These are phyloP conservation scores for Exaiptasia diaphana DNA, from an alignment of 64 coral and sea anemone species.

Conservation along the genomic window DNA sequence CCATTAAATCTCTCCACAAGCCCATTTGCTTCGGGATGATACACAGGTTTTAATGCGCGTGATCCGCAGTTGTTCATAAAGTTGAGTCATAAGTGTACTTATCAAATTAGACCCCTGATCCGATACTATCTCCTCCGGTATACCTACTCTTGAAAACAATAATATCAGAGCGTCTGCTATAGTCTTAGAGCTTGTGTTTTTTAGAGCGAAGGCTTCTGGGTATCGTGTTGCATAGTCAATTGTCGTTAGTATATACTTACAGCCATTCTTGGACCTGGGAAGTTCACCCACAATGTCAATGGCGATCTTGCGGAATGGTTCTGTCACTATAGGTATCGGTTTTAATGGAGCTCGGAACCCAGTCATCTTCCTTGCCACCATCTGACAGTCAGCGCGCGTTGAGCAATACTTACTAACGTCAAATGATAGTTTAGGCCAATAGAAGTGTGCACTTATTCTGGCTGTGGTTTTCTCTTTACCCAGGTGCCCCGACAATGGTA, in stretches of 20 bases:
- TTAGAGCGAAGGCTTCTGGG: background rate
- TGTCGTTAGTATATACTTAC: background rate
- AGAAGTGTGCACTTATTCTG: background rate
- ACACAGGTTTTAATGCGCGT: background rate
- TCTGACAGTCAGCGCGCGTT: slow-evolving; percentile 16
- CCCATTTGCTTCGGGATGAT: slow-evolving; percentile 22
- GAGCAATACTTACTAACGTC: slow-evolving; percentile 10
- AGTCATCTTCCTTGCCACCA: background rate
- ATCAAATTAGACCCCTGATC: slow-evolving; percentile 25
- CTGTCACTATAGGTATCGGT: background rate
- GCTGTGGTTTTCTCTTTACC: background rate
- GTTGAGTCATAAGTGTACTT: background rate
- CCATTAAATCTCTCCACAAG: slow-evolving; percentile 36
- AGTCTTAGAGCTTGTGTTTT: background rate
- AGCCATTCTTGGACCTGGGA: background rate
- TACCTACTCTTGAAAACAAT: background rate
- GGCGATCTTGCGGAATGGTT: background rate
- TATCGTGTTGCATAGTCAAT: background rate
- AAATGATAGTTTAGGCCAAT: background rate
- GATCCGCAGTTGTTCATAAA: background rate
- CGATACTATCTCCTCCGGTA: background rate
- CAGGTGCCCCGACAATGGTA: background rate
- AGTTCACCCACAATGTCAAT: background rate
- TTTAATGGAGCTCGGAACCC: background rate
- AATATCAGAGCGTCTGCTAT: background rate